phyloP scores from a whole-genome alignment of 1,140 invertebrate genomes.

The Phenacoccus solenopsis region DNA sequence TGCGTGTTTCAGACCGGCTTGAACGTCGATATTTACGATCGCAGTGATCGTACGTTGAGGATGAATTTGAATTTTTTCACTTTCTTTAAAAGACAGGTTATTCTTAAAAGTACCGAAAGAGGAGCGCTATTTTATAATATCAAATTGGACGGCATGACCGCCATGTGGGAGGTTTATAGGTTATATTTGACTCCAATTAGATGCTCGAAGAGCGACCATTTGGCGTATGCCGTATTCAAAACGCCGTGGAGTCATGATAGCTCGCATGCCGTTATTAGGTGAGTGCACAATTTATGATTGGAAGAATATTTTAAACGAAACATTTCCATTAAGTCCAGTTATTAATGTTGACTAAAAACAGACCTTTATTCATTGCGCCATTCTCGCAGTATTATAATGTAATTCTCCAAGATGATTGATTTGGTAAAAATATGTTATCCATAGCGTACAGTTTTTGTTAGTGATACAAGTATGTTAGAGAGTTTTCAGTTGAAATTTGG shows the following conservation, averaged over 20 bases:
- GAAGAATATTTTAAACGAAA: too few relatives aligned
- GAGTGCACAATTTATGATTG: too few relatives aligned
- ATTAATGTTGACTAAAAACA: too few relatives aligned
- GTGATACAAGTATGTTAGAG: too few relatives aligned
- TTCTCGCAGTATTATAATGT: too few relatives aligned
- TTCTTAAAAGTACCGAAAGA: slow-evolving; percentile 14
- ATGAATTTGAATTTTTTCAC: slow-evolving; percentile 4
- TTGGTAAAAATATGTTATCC: too few relatives aligned
- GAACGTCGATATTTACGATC: slow-evolving; percentile 18
- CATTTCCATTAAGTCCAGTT: too few relatives aligned
- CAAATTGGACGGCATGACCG: neutral
- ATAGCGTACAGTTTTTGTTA: too few relatives aligned
- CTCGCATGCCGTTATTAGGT: slow-evolving; percentile 17
- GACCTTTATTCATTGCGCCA: too few relatives aligned
- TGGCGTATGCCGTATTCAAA: slow-evolving; percentile 28
- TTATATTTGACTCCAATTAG: slow-evolving; percentile 15
- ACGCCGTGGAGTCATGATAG: slow-evolving; percentile 32
- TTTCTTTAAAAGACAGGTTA: neutral
- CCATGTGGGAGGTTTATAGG: slow-evolving; percentile 20
- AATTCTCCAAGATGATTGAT: too few relatives aligned
- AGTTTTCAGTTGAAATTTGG: too few relatives aligned
- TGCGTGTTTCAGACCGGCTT: slow-evolving; percentile 19
- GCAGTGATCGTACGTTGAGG: neutral
- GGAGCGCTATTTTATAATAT: slow-evolving; percentile 20
- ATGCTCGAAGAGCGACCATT: slow-evolving; percentile 20